Conservation (phyloP, 1,140 invertebrate species). For the Lepidurus packardi region DNA sequence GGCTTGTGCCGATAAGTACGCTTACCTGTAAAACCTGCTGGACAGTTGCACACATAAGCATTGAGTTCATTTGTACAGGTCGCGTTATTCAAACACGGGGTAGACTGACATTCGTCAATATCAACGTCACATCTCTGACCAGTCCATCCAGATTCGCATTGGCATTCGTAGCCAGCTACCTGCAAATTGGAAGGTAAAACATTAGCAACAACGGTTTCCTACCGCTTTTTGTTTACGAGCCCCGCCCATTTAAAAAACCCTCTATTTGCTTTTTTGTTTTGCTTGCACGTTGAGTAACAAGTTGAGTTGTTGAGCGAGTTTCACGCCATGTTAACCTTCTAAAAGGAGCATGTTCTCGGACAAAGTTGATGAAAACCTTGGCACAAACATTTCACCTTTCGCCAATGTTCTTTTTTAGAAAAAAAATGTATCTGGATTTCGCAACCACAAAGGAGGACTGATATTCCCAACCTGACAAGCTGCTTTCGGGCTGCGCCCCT, state of each 20-base stretch:
- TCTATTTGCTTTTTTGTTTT: too few relatives aligned
- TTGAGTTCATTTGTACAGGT: constrained; percentile 47
- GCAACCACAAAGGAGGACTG: too few relatives aligned
- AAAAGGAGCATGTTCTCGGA: not conserved
- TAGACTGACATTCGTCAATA: constrained; percentile 53
- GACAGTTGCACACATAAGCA: constrained; percentile 39
- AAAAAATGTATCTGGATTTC: too few relatives aligned
- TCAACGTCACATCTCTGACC: constrained; percentile 67
- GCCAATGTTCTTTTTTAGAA: not conserved
- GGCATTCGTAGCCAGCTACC: constrained; percentile 67
- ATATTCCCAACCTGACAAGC: too few relatives aligned
- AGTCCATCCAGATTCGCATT: constrained; percentile 73
- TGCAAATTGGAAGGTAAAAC: constrained; percentile 26
- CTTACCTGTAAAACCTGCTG: constrained; percentile 33
- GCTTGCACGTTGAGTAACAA: not conserved
- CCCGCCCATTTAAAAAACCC: too few relatives aligned
- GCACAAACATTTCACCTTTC: not conserved
- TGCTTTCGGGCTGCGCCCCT: too few relatives aligned
- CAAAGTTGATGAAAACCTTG: not conserved
- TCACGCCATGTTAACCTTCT: constrained; percentile 38
- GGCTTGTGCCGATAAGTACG: not conserved
- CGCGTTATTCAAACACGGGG: constrained; percentile 53
- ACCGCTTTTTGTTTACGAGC: not conserved
- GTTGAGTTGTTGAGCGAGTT: not conserved
- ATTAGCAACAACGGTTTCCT: not conserved